Base-by-base conservation (phyloP, 2,888 invertebrate genomes). In the Blastobasis lacticolella region DNA sequence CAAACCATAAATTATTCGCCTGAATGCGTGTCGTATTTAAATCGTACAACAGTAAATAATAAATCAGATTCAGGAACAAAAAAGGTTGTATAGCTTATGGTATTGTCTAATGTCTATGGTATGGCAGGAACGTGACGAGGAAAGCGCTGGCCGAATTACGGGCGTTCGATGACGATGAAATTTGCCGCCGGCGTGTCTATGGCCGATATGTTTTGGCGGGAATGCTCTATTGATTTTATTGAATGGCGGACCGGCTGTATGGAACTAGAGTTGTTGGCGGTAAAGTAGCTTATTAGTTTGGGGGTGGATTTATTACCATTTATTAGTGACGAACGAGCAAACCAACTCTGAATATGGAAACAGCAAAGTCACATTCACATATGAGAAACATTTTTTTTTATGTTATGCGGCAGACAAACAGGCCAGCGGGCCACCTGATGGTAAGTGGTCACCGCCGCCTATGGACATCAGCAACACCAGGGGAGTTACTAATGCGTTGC, bases 61-160 rank as follows among this genome's bases (percentile, higher is more conserved):
- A 64, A 67, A 67, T 66, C 65, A 63, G 62, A 56, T 61, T 55
- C 53, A 54, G 49, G 54, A 62, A 66, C 65, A 41, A 73, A 72
- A 71, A 70, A 69, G 66, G 63, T 64, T 61, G 60, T 58, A 61
- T 58, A 55, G 54, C 54, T 55, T 49, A 41, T 53, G 52, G 54
- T 56, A 56, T 61, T 57, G 55, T 54, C 63, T 62, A 64, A 68
- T 71, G 70, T 69, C 69, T 67, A 65, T 71, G 70, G 73, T 62
- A 81, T 82, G 83, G 82, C 82, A 71, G 70, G 73, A 61, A 81
- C 83, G 83, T 83, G 83, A 71, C 76, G 61, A 43, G 55, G 81
- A 76, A 81, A 75, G 66, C 69, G 63, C 62, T 63, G 59, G 67
- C 65, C 66, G 85, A 62, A 84, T 86, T 86, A 86, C 68, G 64